These are phyloP conservation scores for Plagiodera versicolora DNA, from an alignment of 2,888 invertebrate genomes.

Conservation along the genomic window DNA sequence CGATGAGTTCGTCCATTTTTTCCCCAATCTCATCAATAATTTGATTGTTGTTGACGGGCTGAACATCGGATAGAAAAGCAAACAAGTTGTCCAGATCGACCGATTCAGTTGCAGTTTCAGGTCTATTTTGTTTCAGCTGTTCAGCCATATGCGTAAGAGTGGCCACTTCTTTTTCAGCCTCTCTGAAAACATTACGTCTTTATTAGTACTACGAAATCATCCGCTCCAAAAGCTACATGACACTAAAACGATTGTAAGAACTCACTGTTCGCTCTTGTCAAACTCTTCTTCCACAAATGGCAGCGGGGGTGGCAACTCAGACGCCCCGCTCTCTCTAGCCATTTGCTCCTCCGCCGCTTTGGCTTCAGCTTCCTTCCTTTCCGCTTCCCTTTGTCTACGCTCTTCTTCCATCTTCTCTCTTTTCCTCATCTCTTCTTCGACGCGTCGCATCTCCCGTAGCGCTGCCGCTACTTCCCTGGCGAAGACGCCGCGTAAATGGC, in stretches of 20 bases:
- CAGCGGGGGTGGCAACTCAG: conserved; percentile 50
- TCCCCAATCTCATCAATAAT: conserved; percentile 81
- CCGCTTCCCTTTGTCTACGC: conserved; percentile 62
- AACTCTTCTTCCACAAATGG: conserved; percentile 58
- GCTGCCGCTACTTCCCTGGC: conserved; percentile 88
- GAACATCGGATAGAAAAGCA: conserved; percentile 84
- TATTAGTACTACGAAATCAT: no score
- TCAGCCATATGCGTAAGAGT: conserved; percentile 74
- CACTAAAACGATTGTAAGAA: conserved; percentile 7
- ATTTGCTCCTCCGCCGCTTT: conserved; percentile 57
- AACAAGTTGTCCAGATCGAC: conserved; percentile 89
- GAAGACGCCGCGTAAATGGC: conserved; percentile 85
- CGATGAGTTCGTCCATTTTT: conserved; percentile 80
- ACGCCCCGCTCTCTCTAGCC: conserved; percentile 55
- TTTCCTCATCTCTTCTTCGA: conserved; percentile 83
- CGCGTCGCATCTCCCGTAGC: conserved; percentile 81
- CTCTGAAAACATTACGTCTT: no score
- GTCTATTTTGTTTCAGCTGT: conserved; percentile 66
- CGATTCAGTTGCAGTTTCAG: conserved; percentile 62
- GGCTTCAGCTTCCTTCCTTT: conserved; percentile 62
- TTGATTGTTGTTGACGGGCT: conserved; percentile 60
- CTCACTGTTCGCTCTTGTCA: conserved; percentile 67
- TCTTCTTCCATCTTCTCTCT: conserved; percentile 75
- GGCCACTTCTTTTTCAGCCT: conserved; percentile 69
- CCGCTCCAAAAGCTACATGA: no score